Evolutionary conservation across 2,888 invertebrate species (phyloP).

Genomic region (Protophormia terraenovae): DNA sequence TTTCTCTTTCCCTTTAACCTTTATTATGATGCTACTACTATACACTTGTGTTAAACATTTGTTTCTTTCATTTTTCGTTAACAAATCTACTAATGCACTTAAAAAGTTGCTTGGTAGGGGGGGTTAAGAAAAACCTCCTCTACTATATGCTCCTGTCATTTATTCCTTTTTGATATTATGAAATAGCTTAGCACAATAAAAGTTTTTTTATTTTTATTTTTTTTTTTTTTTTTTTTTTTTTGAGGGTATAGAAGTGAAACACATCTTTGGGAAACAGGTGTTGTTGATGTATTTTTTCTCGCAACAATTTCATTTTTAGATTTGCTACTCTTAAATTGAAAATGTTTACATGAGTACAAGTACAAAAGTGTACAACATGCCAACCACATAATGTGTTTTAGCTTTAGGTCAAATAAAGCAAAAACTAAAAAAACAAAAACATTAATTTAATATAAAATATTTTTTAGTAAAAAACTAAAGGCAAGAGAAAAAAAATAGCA

Average conservation of each 20-base stretch:
- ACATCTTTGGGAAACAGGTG: conserved; percentile 63
- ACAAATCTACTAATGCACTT: conserved; percentile 47
- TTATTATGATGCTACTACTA: neutral
- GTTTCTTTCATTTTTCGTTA: neutral
- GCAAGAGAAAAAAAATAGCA: too few relatives aligned
- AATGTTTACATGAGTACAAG: neutral
- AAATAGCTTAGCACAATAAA: conserved; percentile 2
- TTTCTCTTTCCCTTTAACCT: too few relatives aligned
- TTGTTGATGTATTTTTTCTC: conserved; percentile 50
- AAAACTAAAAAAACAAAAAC: neutral
- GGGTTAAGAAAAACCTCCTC: neutral
- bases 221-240: too few relatives aligned
- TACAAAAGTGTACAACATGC: neutral
- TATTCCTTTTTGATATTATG: neutral
- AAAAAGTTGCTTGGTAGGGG: neutral
- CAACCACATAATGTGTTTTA: conserved; percentile 53
- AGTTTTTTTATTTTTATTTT: neutral
- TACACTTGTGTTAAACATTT: neutral
- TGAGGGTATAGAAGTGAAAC: too few relatives aligned
- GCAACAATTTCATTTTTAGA: neutral
- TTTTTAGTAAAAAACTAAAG: too few relatives aligned
- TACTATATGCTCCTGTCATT: neutral
- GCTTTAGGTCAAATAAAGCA: conserved; percentile 42
- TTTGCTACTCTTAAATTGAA: neutral
- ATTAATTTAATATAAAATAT: conserved; percentile 21